Evolutionary conservation across 2,888 invertebrate species (phyloP).

Genomic region (Papilio elwesi): DNA sequence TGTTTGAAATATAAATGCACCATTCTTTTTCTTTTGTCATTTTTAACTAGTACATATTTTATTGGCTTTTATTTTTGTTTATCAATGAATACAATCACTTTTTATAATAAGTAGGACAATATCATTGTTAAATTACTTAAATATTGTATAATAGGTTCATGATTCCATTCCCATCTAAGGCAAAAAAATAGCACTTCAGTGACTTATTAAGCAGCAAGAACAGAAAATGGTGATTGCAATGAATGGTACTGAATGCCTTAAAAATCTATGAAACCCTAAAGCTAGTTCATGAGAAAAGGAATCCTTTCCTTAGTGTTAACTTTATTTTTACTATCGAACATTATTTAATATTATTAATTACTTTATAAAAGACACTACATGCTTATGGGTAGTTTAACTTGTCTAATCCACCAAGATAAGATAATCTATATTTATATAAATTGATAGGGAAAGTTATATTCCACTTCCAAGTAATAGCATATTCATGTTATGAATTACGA

Average conservation of each 20-base stretch:
- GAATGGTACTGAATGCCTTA: too few species aligned
- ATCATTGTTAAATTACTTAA: too few species aligned
- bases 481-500: background rate
- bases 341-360: background rate
- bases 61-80: background rate
- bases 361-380: background rate
- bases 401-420: slow-evolving; percentile 5
- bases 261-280: too few species aligned
- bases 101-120: background rate
- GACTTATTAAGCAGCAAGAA: too few species aligned
- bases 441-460: background rate
- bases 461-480: background rate
- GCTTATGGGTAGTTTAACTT: background rate
- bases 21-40: background rate
- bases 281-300: too few species aligned
- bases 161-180: too few species aligned
- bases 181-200: too few species aligned
- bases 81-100: background rate
- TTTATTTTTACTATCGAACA: too few species aligned
- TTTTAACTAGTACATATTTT: background rate
- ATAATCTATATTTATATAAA: background rate
- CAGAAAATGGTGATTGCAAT: too few species aligned
- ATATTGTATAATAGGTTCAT: too few species aligned
- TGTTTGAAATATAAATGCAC: background rate
- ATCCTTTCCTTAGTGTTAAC: too few species aligned